Evolutionary conservation across 2,797 vertebrate genomes (phyloP), one percentile per base, ranked within the genome.

Genomic region (Muscicapa striata): DNA sequence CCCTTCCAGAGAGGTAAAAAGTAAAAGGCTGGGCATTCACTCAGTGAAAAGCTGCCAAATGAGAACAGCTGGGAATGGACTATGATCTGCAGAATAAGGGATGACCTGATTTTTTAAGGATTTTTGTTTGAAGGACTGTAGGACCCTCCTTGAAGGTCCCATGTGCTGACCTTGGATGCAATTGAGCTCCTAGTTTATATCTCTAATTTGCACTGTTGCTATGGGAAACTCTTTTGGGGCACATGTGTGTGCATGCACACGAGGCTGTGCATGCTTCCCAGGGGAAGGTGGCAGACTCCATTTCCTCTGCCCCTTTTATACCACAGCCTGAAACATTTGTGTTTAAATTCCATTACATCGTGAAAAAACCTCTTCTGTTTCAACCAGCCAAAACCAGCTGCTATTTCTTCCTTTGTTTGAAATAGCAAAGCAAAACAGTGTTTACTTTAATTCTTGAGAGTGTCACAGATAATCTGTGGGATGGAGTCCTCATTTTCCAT

Each of bases 381-480:
- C 89, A 79, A 23, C 41, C 41, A 58, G 89, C 67, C 76, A 52
- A 90, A 94, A 86, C 32, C 93, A 94, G 94, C 93, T 97, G 91
- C 74, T 92, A 63, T 86, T 90, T 93, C 93, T 91, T 88, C 89
- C 95, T 88, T 93, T 93, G 73, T 96, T 95, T 94, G 87, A 91
- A 96, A 96, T 21, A 92, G 67, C 3, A 11, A 96, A 89, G 66
- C 38, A 91, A 64, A 91, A 49, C 41, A 76, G n/a, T 95, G 79
- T 95, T 95, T 95, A 93, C 80, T 95, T 92, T 94, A 94, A 90
- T 81, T 92, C 67, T 88, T 84, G 48, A 84, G 76, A 83, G 87
- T 93, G 91, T 94, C 91, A 94, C 94, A 93, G 95, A 96, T 88
- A 93, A 96, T 97, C 87, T 95, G 80, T 93, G 91, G 87, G 70